phyloP scores from a whole-genome alignment of 2,113 vertebrate genomes.

The Elephantulus edwardii region DNA sequence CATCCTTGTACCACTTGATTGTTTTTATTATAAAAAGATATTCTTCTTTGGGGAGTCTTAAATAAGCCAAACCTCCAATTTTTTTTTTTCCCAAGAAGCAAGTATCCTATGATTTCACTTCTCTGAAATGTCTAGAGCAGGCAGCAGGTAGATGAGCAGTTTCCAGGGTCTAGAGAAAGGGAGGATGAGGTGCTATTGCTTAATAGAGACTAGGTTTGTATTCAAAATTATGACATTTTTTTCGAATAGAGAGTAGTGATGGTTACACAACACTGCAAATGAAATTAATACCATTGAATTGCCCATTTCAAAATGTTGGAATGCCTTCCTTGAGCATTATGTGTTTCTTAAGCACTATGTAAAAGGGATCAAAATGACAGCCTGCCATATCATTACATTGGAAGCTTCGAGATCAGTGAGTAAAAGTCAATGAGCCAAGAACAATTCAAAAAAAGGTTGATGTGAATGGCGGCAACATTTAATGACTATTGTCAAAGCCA shows the following conservation, averaged over 20 bases:
- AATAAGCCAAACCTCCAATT: background rate
- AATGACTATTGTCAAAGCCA: too few relatives aligned
- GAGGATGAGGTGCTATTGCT: background rate
- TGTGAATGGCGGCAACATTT: too few relatives aligned
- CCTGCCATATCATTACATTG: background rate
- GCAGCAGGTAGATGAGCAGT: too few relatives aligned
- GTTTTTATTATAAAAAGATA: too few relatives aligned
- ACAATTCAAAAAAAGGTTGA: too few relatives aligned
- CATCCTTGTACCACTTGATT: background rate
- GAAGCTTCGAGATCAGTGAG: background rate
- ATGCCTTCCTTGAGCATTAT: background rate
- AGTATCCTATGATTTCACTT: background rate
- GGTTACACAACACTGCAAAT: background rate
- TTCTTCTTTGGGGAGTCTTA: too few relatives aligned
- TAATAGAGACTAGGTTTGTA: background rate
- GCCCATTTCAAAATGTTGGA: background rate
- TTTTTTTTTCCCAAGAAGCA: background rate
- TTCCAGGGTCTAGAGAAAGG: too few relatives aligned
- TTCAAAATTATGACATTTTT: background rate
- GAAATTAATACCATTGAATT: background rate
- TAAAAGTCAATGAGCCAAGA: background rate
- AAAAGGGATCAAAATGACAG: background rate
- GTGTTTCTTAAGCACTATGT: background rate
- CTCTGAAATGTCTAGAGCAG: background rate
- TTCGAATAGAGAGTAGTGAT: background rate